Base-by-base conservation (phyloP, 2,888 invertebrate species). In the Tupiocoris notatus region DNA sequence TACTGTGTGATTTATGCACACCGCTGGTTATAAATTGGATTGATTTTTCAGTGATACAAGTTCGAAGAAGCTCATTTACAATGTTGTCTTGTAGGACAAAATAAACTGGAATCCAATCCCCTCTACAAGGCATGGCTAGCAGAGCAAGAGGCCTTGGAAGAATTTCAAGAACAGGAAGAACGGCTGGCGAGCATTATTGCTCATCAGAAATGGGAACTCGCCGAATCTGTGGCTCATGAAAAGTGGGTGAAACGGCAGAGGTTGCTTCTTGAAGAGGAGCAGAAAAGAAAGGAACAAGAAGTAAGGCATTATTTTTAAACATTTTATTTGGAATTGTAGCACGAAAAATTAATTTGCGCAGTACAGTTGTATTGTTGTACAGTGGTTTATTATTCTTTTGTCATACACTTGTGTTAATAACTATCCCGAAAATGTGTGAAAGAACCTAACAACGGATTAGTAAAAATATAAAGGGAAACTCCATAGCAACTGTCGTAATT, bases 161-260 rank as follows among this genome's bases (percentile, higher is more conserved):
- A 84, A 74, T 86, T 88, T 81, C 85, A 86, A 81, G 83, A 84
- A 77, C 85, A 87, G 82, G 87, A 87, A 79, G 89, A 89, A 81
- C 85, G 87, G 82, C 84, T 85, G 68, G 84, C 86, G 73, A 88
- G 87, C 80, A 83, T 84, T 58, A 85, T 87, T 81, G 87, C 87
- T 80, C 88, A 93, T 82, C 84, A 86, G 71, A 86, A 87, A 80
- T 94, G 93, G 93, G 79, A 90, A 22, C 85, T 87, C 80, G 88
- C 88, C 18, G 93, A 93, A 84, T 82, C 81, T 78, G 83, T 86
- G 80, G 89, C 90, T 0, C 88, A 90, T 79, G 85, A 86, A 79
- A 87, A 89, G 80, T 93, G 92, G 88, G 83, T 84, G 23, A 85
- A 88, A 81, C 82, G 89, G 56, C 89, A 91, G 81, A 85, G 86